Percentiles rank a stretch among this genome's conserved stretches.
These are phyloP conservation scores for Mionectes macconnelli DNA, from an alignment of 2,113 vertebrate species.

Conservation along the genomic window DNA sequence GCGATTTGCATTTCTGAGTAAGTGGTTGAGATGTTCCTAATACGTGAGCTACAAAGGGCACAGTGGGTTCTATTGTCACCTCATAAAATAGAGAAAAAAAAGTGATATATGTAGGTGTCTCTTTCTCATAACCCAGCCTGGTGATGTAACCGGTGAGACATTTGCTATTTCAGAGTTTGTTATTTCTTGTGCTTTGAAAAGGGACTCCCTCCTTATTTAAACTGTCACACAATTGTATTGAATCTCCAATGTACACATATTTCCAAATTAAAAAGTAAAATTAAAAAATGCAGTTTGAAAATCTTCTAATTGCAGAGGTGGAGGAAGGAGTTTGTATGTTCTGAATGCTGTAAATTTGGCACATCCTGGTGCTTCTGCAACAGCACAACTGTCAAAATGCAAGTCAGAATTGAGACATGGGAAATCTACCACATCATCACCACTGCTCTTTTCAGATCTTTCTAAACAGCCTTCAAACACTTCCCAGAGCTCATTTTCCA, in stretches of 20 bases:
- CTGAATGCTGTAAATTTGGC: not conserved
- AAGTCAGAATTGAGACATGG: not conserved
- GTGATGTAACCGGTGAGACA: not conserved
- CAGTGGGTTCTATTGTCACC: not conserved
- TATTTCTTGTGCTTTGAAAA: not conserved
- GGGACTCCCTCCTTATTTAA: not conserved
- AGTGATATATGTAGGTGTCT: not conserved
- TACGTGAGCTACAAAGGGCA: not conserved
- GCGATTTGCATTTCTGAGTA: not conserved
- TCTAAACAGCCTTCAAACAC: not conserved
- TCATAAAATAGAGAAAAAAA: not conserved
- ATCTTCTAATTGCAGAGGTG: not conserved
- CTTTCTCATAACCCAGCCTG: not conserved
- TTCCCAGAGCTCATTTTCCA: not conserved
- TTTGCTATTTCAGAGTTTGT: not conserved
- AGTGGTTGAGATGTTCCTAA: not conserved
- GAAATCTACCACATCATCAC: not conserved
- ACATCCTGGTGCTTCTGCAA: not conserved
- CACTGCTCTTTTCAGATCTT: not conserved
- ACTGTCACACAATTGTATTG: not conserved
- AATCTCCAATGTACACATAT: not conserved
- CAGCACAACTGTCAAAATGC: not conserved
- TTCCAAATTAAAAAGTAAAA: not conserved
- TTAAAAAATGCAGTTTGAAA: not conserved
- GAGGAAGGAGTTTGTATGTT: not conserved